Percentiles rank a stretch among this genome's conserved stretches.
phyloP scores from a whole-genome alignment of 2,888 invertebrate species.

The Drosophila limbata region DNA sequence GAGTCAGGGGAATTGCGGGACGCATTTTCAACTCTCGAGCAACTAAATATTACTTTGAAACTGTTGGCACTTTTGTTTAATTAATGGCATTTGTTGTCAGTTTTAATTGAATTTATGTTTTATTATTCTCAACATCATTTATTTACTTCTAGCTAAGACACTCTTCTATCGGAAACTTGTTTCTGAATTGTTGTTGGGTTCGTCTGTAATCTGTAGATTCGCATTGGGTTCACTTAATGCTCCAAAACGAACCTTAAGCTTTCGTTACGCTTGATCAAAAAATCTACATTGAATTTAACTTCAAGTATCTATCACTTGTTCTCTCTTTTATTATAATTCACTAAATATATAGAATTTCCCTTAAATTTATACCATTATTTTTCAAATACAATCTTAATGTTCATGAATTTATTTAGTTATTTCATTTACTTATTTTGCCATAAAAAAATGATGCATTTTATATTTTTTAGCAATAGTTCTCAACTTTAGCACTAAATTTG shows the following conservation, averaged over 20 bases:
- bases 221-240: neutral
- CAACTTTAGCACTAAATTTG: no score
- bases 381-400: no score
- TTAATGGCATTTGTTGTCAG: conserved; percentile 37
- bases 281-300: neutral
- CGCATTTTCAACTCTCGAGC: conserved; percentile 1
- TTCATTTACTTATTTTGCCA: no score
- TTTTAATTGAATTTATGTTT: conserved; percentile 44
- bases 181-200: neutral
- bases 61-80: conserved; percentile 31
- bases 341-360: no score
- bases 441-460: no score
- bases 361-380: no score
- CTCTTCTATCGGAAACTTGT: conserved; percentile 6
- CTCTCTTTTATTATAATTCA: no score
- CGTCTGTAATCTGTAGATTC: neutral
- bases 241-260: neutral
- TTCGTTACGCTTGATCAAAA: neutral
- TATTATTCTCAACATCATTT: conserved; percentile 18
- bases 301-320: neutral
- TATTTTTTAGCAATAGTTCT: no score
- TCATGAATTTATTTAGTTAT: no score
- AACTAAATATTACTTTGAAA: conserved; percentile 23
- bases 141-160: conserved; percentile 2
- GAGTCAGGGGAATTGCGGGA: neutral